phyloP scores from a whole-genome alignment of 2,888 invertebrate species.

The Coleophora flavipennella region DNA sequence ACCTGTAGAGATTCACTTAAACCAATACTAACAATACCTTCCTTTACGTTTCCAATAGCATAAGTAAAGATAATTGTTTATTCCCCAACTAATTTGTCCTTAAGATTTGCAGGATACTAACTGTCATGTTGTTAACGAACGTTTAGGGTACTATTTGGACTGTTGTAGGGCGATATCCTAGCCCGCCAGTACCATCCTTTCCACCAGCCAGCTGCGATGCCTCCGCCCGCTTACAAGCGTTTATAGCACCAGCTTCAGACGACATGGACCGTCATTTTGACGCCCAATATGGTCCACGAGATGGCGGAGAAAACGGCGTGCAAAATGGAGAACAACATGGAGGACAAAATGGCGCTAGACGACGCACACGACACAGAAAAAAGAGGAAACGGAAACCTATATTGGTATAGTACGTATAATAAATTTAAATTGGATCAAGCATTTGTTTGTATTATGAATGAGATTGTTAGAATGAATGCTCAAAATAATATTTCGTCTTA shows the following conservation, averaged over 20 bases:
- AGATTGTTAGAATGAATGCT: not conserved
- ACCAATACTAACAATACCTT: not conserved
- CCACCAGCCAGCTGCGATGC: slow-evolving; percentile 55
- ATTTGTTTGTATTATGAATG: slow-evolving; percentile 16
- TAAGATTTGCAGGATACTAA: slow-evolving; percentile 9
- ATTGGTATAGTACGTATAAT: slow-evolving; percentile 39
- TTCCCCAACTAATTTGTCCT: slow-evolving; percentile 16
- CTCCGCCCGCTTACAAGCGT: slow-evolving; percentile 54
- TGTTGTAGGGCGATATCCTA: slow-evolving; percentile 63
- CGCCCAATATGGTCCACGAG: slow-evolving; percentile 5
- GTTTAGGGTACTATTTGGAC: slow-evolving; percentile 60
- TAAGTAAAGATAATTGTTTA: too few relatives aligned
- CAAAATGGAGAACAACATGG: slow-evolving; percentile 6
- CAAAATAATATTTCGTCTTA: slow-evolving; percentile 32
- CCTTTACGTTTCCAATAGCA: not conserved
- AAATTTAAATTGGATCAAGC: slow-evolving; percentile 15
- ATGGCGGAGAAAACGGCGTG: slow-evolving; percentile 15
- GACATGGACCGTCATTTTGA: slow-evolving; percentile 13
- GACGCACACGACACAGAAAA: slow-evolving; percentile 36
- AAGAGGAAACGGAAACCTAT: slow-evolving; percentile 59
- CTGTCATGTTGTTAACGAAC: slow-evolving; percentile 40
- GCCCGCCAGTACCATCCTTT: slow-evolving; percentile 64
- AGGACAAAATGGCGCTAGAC: slow-evolving; percentile 20
- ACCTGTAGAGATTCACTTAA: not conserved
- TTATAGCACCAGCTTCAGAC: slow-evolving; percentile 56